Conservation (phyloP, 2,113 vertebrate genomes). For the Fulmarus glacialis region DNA sequence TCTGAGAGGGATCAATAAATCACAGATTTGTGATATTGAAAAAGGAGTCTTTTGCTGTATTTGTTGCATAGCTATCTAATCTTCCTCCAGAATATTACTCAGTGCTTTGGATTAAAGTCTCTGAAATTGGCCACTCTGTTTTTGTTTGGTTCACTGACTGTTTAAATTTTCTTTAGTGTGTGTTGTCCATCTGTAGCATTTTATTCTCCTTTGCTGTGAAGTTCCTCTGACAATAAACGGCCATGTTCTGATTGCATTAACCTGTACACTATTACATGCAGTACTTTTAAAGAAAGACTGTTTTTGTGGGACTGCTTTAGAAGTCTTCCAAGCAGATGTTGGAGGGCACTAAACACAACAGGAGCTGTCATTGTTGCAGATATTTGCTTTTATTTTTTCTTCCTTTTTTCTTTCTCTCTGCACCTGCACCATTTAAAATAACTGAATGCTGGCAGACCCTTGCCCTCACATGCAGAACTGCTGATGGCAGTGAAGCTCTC, state of each 20-base stretch:
- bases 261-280: neutral
- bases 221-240: neutral
- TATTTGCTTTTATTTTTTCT: neutral
- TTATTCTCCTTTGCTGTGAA: neutral
- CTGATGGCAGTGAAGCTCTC: neutral
- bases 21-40: neutral
- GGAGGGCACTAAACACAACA: neutral
- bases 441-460: neutral
- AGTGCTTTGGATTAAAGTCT: neutral
- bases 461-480: neutral
- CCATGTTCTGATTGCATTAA: neutral
- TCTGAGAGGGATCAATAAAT: constrained; percentile 20
- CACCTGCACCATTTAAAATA: neutral
- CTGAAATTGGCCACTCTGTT: neutral
- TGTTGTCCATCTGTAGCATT: neutral
- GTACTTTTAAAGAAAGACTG: neutral
- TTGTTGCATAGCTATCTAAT: neutral
- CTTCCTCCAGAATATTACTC: neutral
- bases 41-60: neutral
- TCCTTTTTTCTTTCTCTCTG: neutral
- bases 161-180: neutral
- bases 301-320: neutral
- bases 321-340: neutral
- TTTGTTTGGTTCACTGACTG: neutral
- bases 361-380: neutral